Evolutionary conservation across 1,140 invertebrate genomes (phyloP), one percentile per base, ranked within the genome.

Genomic region (Drosophila pallidifrons): DNA sequence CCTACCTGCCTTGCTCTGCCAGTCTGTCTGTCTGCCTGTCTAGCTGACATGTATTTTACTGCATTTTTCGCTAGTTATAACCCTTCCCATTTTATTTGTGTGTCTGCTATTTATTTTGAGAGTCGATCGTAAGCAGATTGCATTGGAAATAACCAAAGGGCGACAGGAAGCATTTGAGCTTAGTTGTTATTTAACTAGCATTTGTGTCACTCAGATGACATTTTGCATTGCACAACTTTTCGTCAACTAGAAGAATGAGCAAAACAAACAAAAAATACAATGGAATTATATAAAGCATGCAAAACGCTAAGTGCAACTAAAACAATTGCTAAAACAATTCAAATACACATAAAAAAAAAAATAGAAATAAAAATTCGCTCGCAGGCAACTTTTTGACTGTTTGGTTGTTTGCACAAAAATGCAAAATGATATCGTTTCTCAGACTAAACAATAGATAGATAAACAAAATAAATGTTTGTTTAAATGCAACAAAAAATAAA

Each of bases 21-120:
- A 32, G 5, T 55, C 28, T 67, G 73, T 54, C 75, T 78, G 57
- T 57, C 15, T 15, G 15, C 65, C 60, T 49, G 58, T 49, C 58
- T 69, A 58, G 51, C 58, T 85, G 81, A 69, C 81, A 78, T 87
- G 66, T 87, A 68, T 87, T 69, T 66, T 64, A 52, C 54, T 87
- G 75, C 67, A 75, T 79, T 81, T 85, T 57, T 63, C 51, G 59
- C 52, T 86, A 57, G 80, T 82, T 75, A 64, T 71, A 65, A n/a
- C 8, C 41, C 43, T 57, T 49, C 16, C 38, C 25, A 1, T 41
- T 8, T 10, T 38, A 10, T 38, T 3, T 10, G 15, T 35, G 57
- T 54, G 59, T 64, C 15, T 49, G 67, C 55, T 81, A 68, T 82
- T 88, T 83, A 77, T 70, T 83, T 79, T 75, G 28, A 77, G 28